phyloP scores from a whole-genome alignment of 2,797 vertebrate genomes.

The Paramormyrops hopkinsi region DNA sequence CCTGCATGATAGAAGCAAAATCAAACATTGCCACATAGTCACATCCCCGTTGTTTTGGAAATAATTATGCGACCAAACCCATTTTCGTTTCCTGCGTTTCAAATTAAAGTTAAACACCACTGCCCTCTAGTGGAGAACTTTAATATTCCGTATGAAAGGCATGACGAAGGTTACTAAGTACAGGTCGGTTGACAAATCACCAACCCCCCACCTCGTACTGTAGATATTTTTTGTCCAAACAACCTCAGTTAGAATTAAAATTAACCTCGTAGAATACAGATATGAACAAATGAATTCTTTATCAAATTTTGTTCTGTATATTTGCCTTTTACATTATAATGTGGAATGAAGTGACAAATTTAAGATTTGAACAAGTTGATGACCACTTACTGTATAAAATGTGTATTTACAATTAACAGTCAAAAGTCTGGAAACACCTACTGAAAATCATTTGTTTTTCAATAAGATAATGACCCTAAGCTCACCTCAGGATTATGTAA shows the following conservation, averaged over 20 bases:
- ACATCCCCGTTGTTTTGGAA: background rate
- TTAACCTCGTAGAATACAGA: background rate
- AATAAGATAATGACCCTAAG: background rate
- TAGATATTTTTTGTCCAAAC: background rate
- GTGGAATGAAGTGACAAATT: background rate
- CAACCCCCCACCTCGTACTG: background rate
- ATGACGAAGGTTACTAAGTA: background rate
- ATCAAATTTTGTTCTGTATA: background rate
- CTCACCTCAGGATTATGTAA: too few relatives aligned
- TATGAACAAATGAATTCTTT: background rate
- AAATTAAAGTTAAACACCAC: background rate
- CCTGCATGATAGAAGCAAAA: slow-evolving; percentile 15
- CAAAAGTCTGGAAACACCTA: background rate
- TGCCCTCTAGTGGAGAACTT: slow-evolving; percentile 10
- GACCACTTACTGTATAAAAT: background rate
- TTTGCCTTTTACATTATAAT: background rate
- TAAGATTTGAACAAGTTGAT: background rate
- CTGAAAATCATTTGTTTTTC: background rate
- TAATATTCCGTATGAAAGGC: background rate
- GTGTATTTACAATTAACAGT: background rate
- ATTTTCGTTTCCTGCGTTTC: background rate
- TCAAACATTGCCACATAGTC: background rate
- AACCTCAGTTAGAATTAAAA: background rate
- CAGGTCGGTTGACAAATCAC: background rate
- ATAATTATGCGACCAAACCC: background rate